A percentile compares a stretch with the other conserved stretches of the same genome.
phyloP scores from a whole-genome alignment of 2,113 vertebrate species.

The Aviceda subcristata region DNA sequence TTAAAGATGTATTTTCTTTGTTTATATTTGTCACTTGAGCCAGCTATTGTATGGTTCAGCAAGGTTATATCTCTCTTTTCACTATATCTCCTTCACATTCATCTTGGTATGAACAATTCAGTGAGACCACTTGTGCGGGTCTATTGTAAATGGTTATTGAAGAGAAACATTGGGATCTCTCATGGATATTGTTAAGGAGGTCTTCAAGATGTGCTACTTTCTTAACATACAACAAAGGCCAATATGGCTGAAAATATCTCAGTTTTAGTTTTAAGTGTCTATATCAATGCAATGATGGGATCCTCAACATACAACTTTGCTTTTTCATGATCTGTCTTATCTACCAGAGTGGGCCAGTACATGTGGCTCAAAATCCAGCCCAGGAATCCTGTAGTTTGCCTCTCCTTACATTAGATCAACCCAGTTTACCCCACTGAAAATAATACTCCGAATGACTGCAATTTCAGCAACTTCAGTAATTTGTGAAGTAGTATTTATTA shows the following conservation, averaged over 20 bases:
- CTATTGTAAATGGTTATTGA: not conserved
- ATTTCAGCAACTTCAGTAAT: not conserved
- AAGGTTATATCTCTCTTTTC: not conserved
- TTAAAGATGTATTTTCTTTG: conserved; percentile 10
- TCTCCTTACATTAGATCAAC: not conserved
- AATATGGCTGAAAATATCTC: not conserved
- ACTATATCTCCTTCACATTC: not conserved
- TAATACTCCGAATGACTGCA: not conserved
- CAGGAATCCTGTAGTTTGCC: not conserved
- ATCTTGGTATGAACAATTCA: not conserved
- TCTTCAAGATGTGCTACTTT: not conserved
- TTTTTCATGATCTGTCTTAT: not conserved
- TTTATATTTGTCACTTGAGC: not conserved
- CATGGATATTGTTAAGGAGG: not conserved
- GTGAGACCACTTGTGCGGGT: not conserved
- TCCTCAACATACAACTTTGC: not conserved
- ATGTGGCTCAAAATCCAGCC: not conserved
- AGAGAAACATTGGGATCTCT: not conserved
- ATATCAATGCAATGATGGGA: not conserved
- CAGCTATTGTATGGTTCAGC: not conserved
- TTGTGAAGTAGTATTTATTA: not conserved
- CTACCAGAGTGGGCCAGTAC: not conserved
- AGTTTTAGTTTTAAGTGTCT: not conserved
- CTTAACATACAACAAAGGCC: not conserved
- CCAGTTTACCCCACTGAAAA: not conserved